Percentiles rank a stretch among this genome's conserved stretches.
Evolutionary conservation across 2,113 vertebrate genomes (phyloP).

Genomic region (Copsychus sechellarum): DNA sequence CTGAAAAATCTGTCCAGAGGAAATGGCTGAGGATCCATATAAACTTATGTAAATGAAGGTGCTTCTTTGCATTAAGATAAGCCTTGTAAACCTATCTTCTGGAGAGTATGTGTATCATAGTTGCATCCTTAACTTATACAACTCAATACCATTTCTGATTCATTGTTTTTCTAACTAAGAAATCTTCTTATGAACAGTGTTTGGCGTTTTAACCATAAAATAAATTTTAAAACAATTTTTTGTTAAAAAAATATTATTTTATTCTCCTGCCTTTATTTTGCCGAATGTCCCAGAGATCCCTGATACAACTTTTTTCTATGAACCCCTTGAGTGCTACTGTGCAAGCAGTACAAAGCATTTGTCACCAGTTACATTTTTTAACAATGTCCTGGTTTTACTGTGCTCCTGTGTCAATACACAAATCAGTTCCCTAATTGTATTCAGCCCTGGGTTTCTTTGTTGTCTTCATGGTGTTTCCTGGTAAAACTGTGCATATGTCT

Average conservation of each 20-base stretch:
- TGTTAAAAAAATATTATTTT: not conserved
- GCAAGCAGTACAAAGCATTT: not conserved
- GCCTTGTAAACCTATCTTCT: not conserved
- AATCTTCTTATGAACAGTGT: not conserved
- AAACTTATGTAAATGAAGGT: not conserved
- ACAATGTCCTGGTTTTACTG: not conserved
- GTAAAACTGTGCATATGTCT: not conserved
- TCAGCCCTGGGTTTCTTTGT: not conserved
- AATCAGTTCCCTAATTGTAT: not conserved
- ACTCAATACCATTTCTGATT: not conserved
- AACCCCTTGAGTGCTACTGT: not conserved
- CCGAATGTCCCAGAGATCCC: not conserved
- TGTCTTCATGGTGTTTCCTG: not conserved
- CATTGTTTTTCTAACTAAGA: not conserved
- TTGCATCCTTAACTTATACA: not conserved
- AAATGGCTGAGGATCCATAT: not conserved
- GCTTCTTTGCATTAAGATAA: not conserved
- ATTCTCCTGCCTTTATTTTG: not conserved
- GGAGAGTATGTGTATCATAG: not conserved
- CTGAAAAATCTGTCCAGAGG: not conserved
- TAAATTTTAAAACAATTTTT: not conserved
- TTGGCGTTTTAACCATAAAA: not conserved
- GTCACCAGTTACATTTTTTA: not conserved
- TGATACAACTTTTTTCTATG: not conserved
- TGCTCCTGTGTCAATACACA: not conserved